These are phyloP conservation scores for Plebejus anna DNA, from an alignment of 2,888 invertebrate species.

Conservation along the genomic window DNA sequence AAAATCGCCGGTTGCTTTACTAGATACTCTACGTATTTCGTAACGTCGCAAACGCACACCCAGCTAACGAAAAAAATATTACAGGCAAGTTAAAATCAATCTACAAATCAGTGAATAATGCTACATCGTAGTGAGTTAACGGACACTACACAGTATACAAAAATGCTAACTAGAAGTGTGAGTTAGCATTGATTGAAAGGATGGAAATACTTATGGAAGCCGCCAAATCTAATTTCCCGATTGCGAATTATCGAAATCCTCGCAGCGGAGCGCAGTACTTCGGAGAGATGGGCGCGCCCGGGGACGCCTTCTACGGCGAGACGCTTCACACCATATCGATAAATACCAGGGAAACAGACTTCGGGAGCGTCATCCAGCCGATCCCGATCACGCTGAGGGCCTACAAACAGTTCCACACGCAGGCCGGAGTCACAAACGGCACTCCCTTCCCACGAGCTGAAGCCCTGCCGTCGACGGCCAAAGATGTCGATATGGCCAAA, in stretches of 20 bases:
- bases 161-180: slow-evolving; percentile 48
- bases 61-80: neutral
- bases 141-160: slow-evolving; percentile 35
- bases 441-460: slow-evolving; percentile 38
- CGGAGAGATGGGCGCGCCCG: slow-evolving; percentile 62
- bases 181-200: slow-evolving; percentile 59
- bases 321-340: slow-evolving; percentile 66
- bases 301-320: slow-evolving; percentile 57
- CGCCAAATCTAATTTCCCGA: slow-evolving; percentile 68
- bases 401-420: slow-evolving; percentile 56
- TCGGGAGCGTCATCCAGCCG: slow-evolving; percentile 65
- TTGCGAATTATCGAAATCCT: slow-evolving; percentile 58
- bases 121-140: neutral
- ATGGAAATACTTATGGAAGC: slow-evolving; percentile 77
- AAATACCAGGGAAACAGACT: slow-evolving; percentile 69
- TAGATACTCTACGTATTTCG: neutral
- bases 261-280: slow-evolving; percentile 54
- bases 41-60: neutral
- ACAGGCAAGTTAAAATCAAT: neutral
- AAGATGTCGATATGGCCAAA: slow-evolving; percentile 42
- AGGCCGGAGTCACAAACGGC: slow-evolving; percentile 47
- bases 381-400: slow-evolving; percentile 65
- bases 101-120: slow-evolving; percentile 22
- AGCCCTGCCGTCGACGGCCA: slow-evolving; percentile 48
- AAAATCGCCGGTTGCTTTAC: neutral